Conservation (phyloP, 2,113 vertebrate species). For the Bungarus multicinctus region DNA sequence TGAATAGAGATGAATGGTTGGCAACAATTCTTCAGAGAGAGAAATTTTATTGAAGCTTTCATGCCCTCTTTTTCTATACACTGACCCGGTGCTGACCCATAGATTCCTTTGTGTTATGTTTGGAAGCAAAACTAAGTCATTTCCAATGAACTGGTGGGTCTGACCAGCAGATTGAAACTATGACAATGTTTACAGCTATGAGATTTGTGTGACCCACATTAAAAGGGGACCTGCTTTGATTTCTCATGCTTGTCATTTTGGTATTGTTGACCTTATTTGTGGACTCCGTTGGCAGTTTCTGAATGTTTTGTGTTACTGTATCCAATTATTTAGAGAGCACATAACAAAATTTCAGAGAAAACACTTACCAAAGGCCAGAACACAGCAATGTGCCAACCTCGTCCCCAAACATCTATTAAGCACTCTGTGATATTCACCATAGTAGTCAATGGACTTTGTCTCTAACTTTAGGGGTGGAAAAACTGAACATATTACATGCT, state of each 20-base stretch:
- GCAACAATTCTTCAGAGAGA: background rate
- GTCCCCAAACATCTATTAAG: background rate
- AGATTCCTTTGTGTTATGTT: background rate
- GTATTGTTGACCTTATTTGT: background rate
- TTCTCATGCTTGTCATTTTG: background rate
- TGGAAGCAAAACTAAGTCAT: background rate
- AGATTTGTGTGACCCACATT: background rate
- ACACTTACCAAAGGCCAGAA: background rate
- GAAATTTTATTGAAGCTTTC: background rate
- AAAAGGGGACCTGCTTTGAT: background rate
- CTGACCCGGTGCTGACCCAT: background rate
- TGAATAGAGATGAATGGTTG: background rate
- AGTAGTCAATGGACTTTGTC: background rate
- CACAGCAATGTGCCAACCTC: background rate
- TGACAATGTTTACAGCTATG: background rate
- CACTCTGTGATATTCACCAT: background rate
- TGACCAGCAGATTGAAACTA: background rate
- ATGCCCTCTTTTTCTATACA: background rate
- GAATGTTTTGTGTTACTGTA: background rate
- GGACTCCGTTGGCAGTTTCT: background rate
- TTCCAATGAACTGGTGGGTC: background rate
- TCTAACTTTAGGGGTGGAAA: background rate
- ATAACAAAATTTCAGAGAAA: background rate
- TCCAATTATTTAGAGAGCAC: background rate
- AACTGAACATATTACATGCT: background rate